Conservation (phyloP, 2,797 vertebrate genomes). For the Zalophus californianus region DNA sequence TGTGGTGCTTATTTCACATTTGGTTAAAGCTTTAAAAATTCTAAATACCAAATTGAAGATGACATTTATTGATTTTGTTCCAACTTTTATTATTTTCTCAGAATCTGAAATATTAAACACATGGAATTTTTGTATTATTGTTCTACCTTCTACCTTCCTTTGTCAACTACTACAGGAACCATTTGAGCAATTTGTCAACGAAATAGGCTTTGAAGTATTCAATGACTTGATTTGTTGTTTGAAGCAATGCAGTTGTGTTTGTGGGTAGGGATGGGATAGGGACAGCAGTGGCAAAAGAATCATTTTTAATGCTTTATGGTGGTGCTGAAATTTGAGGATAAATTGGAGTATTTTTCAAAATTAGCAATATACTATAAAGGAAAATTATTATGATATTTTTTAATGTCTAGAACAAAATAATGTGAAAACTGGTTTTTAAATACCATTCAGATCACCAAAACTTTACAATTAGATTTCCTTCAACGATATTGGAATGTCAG, state of each 20-base stretch:
- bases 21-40: conserved; percentile 51
- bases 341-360: conserved; percentile 31
- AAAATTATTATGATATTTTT: conserved; percentile 15
- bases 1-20: conserved; percentile 26
- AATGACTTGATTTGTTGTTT: conserved; percentile 33
- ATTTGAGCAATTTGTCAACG: conserved; percentile 13
- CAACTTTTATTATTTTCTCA: conserved; percentile 39
- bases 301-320: background rate
- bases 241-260: background rate
- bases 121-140: conserved; percentile 20
- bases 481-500: background rate
- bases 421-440: conserved; percentile 45
- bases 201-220: conserved; percentile 27
- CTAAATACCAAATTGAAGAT: conserved; percentile 32
- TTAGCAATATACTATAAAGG: background rate
- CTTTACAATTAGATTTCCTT: conserved; percentile 1
- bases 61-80: conserved; percentile 51
- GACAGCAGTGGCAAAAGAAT: background rate
- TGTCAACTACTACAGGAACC: background rate
- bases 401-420: background rate
- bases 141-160: background rate
- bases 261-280: background rate
- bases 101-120: conserved; percentile 51
- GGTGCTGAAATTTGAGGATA: conserved; percentile 27
- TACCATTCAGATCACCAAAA: background rate